phyloP scores from a whole-genome alignment of 2,113 vertebrate species.

The Syngnathoides biaculeatus region DNA sequence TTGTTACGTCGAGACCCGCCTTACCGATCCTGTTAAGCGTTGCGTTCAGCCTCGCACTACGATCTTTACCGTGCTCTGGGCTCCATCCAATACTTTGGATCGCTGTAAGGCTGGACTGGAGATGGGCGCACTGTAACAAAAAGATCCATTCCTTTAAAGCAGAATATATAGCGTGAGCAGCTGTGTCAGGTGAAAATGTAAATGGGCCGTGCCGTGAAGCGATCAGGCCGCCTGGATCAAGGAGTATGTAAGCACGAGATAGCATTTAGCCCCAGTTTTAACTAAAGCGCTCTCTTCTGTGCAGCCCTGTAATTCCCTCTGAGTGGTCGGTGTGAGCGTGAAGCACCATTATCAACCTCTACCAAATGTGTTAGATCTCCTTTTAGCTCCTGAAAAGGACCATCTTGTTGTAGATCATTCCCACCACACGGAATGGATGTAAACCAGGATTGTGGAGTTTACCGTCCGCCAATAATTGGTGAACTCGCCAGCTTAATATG shows the following conservation, averaged over 20 bases:
- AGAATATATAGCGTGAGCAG: constrained; percentile 58
- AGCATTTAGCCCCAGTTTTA: constrained; percentile 69
- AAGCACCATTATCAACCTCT: constrained; percentile 69
- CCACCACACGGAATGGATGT: constrained; percentile 51
- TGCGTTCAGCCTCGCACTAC: constrained; percentile 48
- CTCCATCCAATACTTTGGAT: constrained; percentile 60
- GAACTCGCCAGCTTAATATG: constrained; percentile 48
- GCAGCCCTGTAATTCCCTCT: constrained; percentile 67
- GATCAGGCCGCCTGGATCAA: constrained; percentile 60
- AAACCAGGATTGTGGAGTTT: constrained; percentile 65
- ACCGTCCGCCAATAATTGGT: constrained; percentile 58
- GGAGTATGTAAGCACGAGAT: constrained; percentile 66
- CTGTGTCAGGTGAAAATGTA: constrained; percentile 60
- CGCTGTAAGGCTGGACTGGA: constrained; percentile 56
- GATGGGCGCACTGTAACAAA: constrained; percentile 49
- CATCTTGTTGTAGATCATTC: constrained; percentile 62
- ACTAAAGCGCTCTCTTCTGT: constrained; percentile 65
- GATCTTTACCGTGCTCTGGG: constrained; percentile 57
- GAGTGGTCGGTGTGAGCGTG: constrained; percentile 63
- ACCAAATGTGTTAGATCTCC: constrained; percentile 69
- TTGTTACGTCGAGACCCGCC: constrained; percentile 53
- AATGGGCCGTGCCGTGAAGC: constrained; percentile 55
- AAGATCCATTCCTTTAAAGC: constrained; percentile 62
- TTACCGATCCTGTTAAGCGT: constrained; percentile 51
- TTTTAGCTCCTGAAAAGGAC: constrained; percentile 58